phyloP scores from a whole-genome alignment of 2,797 vertebrate genomes.

The Balearica regulorum region DNA sequence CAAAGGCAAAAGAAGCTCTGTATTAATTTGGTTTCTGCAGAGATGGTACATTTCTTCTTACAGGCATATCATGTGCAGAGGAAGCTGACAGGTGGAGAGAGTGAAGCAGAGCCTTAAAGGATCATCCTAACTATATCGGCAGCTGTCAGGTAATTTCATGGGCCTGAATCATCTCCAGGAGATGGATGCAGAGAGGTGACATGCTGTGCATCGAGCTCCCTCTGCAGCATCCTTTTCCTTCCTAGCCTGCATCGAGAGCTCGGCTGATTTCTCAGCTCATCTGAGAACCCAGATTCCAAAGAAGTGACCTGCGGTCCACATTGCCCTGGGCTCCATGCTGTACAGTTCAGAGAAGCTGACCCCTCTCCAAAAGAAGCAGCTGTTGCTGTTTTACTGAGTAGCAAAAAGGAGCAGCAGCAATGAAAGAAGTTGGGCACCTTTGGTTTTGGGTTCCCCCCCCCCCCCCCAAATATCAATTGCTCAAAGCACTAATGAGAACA shows the following conservation, averaged over 20 bases:
- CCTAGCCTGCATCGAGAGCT: accelerated
- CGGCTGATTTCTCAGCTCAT: neutral
- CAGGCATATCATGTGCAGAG: neutral
- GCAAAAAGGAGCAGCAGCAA: neutral
- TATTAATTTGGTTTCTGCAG: conserved; percentile 19
- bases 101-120: neutral
- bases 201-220: neutral
- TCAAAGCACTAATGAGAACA: neutral
- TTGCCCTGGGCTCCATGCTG: accelerated
- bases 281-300: accelerated
- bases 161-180: neutral
- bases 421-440: neutral
- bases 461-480: neutral
- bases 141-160: conserved; percentile 29
- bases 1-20: neutral
- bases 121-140: neutral
- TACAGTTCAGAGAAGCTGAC: neutral
- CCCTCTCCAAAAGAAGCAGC: neutral
- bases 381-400: neutral
- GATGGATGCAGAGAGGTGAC: neutral
- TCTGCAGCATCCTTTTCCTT: neutral
- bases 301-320: neutral
- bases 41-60: neutral
- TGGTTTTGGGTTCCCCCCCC: too few species aligned
- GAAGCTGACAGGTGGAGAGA: conserved; percentile 8